phyloP scores from a whole-genome alignment of 2,797 vertebrate genomes.

The Mus caroli region DNA sequence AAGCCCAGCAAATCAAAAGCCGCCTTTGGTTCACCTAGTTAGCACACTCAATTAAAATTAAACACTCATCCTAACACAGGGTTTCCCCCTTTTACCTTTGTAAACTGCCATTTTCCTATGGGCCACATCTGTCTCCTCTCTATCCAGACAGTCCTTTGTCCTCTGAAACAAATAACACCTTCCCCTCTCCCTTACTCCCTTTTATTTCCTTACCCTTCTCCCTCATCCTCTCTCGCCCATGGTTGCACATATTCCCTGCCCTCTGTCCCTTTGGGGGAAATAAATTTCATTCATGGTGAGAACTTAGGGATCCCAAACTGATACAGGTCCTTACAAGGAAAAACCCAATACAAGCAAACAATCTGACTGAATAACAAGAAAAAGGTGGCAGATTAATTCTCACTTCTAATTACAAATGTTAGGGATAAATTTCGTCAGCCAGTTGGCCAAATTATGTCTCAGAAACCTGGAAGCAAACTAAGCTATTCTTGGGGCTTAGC shows the following conservation, averaged over 20 bases:
- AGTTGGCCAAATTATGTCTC: neutral
- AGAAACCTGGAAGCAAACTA: neutral
- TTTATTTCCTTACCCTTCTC: neutral
- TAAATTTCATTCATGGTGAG: neutral
- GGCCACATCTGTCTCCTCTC: neutral
- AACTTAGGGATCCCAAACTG: neutral
- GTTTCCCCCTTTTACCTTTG: neutral
- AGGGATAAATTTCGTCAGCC: neutral
- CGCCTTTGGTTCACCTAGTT: neutral
- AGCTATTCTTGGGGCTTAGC: neutral
- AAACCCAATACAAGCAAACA: neutral
- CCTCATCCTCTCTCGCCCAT: neutral
- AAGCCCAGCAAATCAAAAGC: neutral
- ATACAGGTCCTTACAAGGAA: neutral
- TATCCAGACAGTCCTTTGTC: neutral
- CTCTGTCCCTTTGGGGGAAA: neutral
- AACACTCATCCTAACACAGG: neutral
- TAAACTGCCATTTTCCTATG: neutral
- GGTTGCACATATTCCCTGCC: neutral
- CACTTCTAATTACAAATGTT: neutral
- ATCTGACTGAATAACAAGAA: neutral
- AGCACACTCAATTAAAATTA: neutral
- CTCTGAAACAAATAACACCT: neutral
- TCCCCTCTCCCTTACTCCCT: neutral
- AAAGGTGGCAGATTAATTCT: too few species aligned